Conservation (phyloP, 2,888 invertebrate species). For the Amphipoea lucens region DNA sequence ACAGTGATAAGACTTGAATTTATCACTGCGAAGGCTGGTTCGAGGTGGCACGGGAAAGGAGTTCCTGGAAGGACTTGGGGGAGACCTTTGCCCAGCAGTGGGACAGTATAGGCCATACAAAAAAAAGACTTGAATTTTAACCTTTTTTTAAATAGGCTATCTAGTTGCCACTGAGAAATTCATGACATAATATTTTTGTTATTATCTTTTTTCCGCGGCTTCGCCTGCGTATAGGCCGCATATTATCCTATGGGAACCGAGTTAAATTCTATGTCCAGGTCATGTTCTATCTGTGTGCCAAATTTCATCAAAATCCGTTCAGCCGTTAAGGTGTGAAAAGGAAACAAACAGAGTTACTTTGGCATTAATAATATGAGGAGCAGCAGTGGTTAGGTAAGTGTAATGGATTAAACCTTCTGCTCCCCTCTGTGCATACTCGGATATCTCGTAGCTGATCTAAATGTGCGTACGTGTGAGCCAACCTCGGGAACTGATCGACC, state of each 20-base stretch:
- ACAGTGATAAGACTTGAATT: too few relatives aligned
- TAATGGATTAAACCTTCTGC: slow-evolving; percentile 39
- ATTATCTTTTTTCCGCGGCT: neutral
- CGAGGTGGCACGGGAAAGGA: too few relatives aligned
- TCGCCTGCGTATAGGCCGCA: too few relatives aligned
- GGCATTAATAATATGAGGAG: too few relatives aligned
- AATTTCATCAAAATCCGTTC: neutral
- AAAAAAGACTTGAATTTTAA: too few relatives aligned
- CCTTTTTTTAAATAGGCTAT: too few relatives aligned
- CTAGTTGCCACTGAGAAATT: neutral
- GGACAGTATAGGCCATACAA: too few relatives aligned
- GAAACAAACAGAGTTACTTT: neutral
- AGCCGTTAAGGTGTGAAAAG: neutral
- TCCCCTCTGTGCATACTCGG: neutral
- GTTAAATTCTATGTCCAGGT: neutral
- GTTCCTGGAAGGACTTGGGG: too few relatives aligned
- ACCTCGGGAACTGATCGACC: slow-evolving; percentile 67
- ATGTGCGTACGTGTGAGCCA: slow-evolving; percentile 66
- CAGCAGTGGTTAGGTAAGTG: neutral
- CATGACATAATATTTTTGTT: neutral
- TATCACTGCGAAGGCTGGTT: too few relatives aligned
- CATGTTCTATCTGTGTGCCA: too few relatives aligned
- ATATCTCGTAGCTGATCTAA: slow-evolving; percentile 65
- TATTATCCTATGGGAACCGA: neutral
- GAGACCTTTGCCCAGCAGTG: too few relatives aligned